Evolutionary conservation across 2,113 vertebrate genomes (phyloP).

Genomic region (Neolamprologus tretocephalus): DNA sequence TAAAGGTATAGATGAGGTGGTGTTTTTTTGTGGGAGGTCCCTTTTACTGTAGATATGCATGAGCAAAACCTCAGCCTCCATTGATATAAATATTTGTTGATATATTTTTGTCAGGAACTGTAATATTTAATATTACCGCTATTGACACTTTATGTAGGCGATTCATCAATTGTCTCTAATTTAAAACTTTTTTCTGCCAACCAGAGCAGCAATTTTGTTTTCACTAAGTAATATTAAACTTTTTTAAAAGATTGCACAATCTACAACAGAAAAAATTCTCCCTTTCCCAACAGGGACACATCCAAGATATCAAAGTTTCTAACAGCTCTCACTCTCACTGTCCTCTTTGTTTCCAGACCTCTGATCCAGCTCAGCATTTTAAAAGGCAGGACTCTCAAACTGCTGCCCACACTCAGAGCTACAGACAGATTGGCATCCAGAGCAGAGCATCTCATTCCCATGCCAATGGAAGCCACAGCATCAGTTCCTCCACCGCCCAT

Average conservation of each 20-base stretch:
- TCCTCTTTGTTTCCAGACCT: conserved; percentile 21
- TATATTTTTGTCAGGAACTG: background rate
- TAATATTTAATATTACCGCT: background rate
- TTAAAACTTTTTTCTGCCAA: background rate
- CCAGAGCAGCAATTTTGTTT: background rate
- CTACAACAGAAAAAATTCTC: background rate
- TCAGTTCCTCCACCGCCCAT: conserved; percentile 16
- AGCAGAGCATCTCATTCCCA: background rate
- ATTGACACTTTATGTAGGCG: background rate
- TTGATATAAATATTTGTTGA: background rate
- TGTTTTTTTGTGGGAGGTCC: background rate
- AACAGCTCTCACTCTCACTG: background rate
- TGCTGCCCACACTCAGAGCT: background rate
- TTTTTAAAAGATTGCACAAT: background rate
- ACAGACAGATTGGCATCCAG: background rate
- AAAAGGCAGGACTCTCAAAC: conserved; percentile 39
- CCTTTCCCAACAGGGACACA: background rate
- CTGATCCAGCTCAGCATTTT: conserved; percentile 13
- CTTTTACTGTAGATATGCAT: background rate
- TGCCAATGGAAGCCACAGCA: background rate
- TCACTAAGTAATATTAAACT: background rate
- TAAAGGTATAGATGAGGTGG: background rate
- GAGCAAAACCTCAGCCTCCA: background rate
- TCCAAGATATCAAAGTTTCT: background rate
- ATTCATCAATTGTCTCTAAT: background rate